Conservation (phyloP, 2,797 vertebrate species). For the Peromyscus nudipes region DNA sequence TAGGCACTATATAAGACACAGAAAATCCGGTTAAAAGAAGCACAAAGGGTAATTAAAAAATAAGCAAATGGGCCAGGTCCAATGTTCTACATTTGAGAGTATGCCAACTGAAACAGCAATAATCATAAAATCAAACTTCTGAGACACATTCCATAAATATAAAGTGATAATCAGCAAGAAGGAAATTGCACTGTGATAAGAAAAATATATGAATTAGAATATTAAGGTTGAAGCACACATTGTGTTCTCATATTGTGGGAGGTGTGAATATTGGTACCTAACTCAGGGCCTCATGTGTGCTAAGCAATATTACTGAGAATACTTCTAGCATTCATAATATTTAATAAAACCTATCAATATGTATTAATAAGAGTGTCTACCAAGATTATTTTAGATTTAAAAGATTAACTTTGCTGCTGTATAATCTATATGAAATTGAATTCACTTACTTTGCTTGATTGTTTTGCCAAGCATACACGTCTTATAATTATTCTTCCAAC, state of each 20-base stretch:
- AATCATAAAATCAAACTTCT: conserved; percentile 39
- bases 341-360: background rate
- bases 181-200: background rate
- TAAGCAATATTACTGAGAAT: background rate
- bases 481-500: background rate
- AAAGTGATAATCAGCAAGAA: conserved; percentile 41
- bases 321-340: too few species aligned
- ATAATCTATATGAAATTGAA: background rate
- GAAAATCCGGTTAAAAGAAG: background rate
- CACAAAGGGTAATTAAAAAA: conserved; percentile 43
- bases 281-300: background rate
- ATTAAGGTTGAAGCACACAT: background rate
- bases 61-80: background rate
- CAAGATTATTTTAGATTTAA: background rate
- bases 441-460: background rate
- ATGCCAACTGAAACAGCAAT: conserved; percentile 28
- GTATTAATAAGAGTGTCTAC: background rate
- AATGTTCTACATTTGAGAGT: background rate
- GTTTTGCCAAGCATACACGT: background rate
- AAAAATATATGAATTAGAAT: background rate
- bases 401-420: background rate
- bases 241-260: background rate
- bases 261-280: background rate
- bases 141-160: background rate
- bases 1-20: background rate